Conservation (phyloP, 1,140 invertebrate genomes). For the Aphelinus atriplicis region DNA sequence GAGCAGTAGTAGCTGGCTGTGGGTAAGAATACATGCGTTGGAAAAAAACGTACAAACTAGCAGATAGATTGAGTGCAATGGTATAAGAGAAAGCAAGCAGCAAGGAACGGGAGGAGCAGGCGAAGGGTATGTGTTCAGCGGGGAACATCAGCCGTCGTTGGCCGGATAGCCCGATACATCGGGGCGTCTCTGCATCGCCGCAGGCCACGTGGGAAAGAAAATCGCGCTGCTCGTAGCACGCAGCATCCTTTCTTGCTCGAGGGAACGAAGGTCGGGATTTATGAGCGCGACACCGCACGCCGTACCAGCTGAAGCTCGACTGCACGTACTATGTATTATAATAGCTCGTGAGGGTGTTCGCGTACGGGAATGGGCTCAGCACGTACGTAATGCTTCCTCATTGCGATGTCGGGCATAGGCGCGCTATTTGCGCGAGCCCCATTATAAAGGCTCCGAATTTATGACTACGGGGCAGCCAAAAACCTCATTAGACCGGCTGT, state of each 20-base stretch:
- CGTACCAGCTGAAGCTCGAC: too few species aligned
- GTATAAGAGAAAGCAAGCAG: too few species aligned
- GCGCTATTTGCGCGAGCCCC: background rate
- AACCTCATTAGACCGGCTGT: background rate
- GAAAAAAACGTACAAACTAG: too few species aligned
- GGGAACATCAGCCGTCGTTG: too few species aligned
- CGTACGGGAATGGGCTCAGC: conserved; percentile 6
- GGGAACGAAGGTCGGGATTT: background rate
- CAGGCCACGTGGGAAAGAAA: background rate
- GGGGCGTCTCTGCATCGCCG: too few species aligned
- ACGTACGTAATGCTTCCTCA: conserved; percentile 18
- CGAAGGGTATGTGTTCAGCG: too few species aligned
- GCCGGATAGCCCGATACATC: too few species aligned
- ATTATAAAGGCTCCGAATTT: background rate
- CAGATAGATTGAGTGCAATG: too few species aligned
- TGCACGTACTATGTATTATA: conserved; percentile 15
- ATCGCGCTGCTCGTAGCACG: background rate
- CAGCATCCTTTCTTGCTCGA: conserved; percentile 9
- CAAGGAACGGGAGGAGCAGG: too few species aligned
- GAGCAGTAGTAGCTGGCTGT: too few species aligned
- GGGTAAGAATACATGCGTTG: too few species aligned
- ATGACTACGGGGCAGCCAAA: background rate
- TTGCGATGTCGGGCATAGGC: background rate
- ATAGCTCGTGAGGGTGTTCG: conserved; percentile 6
- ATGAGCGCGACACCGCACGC: background rate